Conservation (phyloP, 2,888 invertebrate species). For the Chorisops tibialis region DNA sequence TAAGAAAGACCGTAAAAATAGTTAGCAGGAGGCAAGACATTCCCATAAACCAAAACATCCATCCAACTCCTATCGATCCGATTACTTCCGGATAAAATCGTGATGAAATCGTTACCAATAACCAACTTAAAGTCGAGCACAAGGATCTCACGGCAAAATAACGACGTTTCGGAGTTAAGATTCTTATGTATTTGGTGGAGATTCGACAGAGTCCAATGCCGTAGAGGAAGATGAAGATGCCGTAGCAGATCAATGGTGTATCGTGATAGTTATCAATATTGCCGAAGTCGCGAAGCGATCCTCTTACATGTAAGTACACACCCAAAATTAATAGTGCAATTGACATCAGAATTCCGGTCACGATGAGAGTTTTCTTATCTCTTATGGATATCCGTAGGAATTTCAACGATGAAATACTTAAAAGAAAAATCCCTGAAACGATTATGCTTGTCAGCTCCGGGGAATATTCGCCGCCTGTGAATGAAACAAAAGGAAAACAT, state of each 20-base stretch:
- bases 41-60: conserved; percentile 67
- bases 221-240: conserved; percentile 30
- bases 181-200: conserved; percentile 27
- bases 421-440: conserved; percentile 55
- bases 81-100: conserved; percentile 62
- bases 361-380: conserved; percentile 30
- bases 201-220: conserved; percentile 32
- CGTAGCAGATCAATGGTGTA: conserved; percentile 28
- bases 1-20: conserved; percentile 55
- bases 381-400: conserved; percentile 16
- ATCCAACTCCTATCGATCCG: conserved; percentile 56
- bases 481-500: conserved; percentile 11
- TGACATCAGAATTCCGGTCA: conserved; percentile 28
- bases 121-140: conserved; percentile 58
- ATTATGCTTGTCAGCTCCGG: conserved; percentile 56
- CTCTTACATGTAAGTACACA: conserved; percentile 31
- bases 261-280: conserved; percentile 27
- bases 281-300: conserved; percentile 16
- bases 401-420: conserved; percentile 27
- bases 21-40: conserved; percentile 58
- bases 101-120: conserved; percentile 63
- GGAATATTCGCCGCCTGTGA: conserved; percentile 35
- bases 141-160: conserved; percentile 30
- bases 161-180: conserved; percentile 27
- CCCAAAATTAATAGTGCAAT: conserved; percentile 28